These are phyloP conservation scores for Tachypleus tridentatus DNA, from an alignment of 1,140 invertebrate species.

Conservation along the genomic window DNA sequence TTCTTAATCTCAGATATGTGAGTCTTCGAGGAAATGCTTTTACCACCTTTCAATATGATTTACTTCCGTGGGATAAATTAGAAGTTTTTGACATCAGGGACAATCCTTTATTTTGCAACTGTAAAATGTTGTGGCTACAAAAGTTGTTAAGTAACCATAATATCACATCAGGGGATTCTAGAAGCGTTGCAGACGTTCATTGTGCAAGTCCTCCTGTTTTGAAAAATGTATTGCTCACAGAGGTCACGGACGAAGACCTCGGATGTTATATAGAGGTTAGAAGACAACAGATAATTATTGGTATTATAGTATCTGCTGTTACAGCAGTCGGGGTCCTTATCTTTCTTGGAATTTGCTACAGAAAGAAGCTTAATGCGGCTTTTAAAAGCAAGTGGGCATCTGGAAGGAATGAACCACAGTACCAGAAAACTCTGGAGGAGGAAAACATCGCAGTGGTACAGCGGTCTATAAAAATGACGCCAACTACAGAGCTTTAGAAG, in stretches of 20 bases:
- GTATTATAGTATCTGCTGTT: conserved; percentile 8
- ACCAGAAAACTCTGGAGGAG: conserved; percentile 75
- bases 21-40: conserved; percentile 24
- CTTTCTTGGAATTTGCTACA: conserved; percentile 13
- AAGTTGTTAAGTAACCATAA: conserved; percentile 30
- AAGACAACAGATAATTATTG: conserved; percentile 12
- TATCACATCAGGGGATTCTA: conserved; percentile 1
- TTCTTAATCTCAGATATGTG: conserved; percentile 56
- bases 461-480: conserved; percentile 56
- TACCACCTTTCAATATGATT: conserved; percentile 14
- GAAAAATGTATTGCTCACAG: conserved; percentile 9
- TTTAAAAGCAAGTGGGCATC: conserved; percentile 36
- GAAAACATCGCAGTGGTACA: conserved; percentile 54
- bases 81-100: conserved; percentile 45
- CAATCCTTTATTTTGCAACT: conserved; percentile 75
- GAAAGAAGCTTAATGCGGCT: conserved; percentile 12
- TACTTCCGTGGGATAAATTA: conserved; percentile 20
- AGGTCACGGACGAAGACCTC: conserved; percentile 11
- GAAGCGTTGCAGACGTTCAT: conserved; percentile 12
- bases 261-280: conserved; percentile 9
- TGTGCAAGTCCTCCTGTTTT: conserved; percentile 9
- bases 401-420: conserved; percentile 67
- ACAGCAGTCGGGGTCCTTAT: conserved; percentile 8
- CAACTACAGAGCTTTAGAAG: conserved; percentile 60
- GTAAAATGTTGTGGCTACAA: conserved; percentile 73